Conservation (phyloP, 2,113 vertebrate genomes). For the Corapipo altera region DNA sequence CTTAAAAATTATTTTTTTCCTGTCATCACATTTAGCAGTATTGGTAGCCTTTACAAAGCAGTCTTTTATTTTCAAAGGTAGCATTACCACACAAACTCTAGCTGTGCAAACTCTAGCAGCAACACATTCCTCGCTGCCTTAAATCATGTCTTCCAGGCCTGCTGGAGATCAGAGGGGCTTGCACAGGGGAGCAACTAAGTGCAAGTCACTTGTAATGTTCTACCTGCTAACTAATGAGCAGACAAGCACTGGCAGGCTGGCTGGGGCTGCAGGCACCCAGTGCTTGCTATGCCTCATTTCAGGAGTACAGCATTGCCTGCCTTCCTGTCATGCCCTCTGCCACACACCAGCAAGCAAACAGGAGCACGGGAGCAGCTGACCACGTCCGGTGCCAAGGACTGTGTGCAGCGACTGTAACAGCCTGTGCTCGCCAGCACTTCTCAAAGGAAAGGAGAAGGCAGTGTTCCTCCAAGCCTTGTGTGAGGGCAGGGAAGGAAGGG, state of each 20-base stretch:
- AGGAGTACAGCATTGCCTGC: neutral
- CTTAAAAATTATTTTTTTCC: neutral
- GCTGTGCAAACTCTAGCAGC: neutral
- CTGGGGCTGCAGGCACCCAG: neutral
- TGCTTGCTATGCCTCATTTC: neutral
- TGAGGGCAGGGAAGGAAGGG: neutral
- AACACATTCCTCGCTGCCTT: neutral
- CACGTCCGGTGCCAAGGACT: neutral
- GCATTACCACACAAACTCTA: neutral
- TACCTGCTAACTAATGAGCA: constrained; percentile 7
- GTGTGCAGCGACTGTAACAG: neutral
- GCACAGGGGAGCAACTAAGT: neutral
- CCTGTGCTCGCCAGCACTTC: neutral
- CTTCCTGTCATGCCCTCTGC: neutral
- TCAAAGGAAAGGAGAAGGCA: neutral
- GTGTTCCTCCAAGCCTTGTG: neutral
- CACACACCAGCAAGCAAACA: neutral
- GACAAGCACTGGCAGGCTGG: neutral
- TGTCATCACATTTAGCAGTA: neutral
- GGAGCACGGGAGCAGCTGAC: constrained; percentile 30
- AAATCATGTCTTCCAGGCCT: neutral
- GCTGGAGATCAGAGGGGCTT: neutral
- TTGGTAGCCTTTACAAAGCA: neutral
- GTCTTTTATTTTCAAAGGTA: neutral
- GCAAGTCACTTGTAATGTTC: constrained; percentile 6